Evolutionary conservation across 1,140 invertebrate genomes (phyloP).

Genomic region (Eriocheir sinensis): DNA sequence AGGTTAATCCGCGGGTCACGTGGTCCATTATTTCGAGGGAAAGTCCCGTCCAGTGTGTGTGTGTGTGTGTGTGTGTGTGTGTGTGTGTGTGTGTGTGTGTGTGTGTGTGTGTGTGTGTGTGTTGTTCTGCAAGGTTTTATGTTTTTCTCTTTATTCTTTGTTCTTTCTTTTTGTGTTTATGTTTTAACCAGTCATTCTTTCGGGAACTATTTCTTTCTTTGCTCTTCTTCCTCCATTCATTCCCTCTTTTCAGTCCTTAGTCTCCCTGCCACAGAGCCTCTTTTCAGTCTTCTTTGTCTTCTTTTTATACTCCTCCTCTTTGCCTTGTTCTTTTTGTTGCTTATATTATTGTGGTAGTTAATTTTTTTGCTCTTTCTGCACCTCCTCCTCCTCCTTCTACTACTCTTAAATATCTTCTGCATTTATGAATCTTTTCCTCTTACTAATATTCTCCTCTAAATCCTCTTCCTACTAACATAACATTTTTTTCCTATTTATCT

Average conservation of each 20-base stretch:
- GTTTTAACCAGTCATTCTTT: background rate
- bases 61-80: background rate
- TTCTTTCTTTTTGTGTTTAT: background rate
- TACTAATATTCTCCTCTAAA: background rate
- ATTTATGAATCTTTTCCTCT: background rate
- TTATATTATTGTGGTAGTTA: background rate
- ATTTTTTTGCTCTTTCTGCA: background rate
- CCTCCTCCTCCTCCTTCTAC: background rate
- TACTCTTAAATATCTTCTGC: background rate
- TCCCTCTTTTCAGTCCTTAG: background rate
- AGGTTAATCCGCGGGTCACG: too few species aligned
- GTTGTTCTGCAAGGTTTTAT: background rate
- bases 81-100: constrained; percentile 45
- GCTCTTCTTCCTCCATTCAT: background rate
- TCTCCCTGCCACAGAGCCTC: background rate
- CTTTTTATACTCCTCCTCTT: background rate
- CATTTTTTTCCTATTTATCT: constrained; percentile 4
- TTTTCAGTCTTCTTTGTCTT: background rate
- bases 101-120: constrained; percentile 45
- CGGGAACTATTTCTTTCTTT: background rate
- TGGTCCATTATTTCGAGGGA: too few species aligned
- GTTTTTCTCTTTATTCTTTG: background rate
- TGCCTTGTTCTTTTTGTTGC: background rate
- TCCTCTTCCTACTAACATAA: background rate
- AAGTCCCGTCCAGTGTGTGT: too few species aligned